Conservation (phyloP, 1,140 invertebrate species). For the Anoplophora glabripennis region DNA sequence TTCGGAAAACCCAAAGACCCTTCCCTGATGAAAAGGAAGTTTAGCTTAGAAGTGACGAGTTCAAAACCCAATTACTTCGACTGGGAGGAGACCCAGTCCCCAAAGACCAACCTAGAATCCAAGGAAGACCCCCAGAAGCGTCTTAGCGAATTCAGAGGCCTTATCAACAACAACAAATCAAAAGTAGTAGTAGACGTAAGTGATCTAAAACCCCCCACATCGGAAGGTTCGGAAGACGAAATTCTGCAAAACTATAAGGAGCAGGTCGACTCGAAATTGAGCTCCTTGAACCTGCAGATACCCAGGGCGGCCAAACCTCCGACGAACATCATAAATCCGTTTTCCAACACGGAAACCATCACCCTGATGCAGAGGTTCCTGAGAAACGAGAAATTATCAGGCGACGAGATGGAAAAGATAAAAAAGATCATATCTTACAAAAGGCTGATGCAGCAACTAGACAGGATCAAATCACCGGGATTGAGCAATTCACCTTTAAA, state of each 20-base stretch:
- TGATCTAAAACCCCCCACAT: constrained; percentile 14
- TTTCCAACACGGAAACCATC: constrained; percentile 18
- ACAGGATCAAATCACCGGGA: constrained; percentile 18
- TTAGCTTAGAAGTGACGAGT: constrained; percentile 5
- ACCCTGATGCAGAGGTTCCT: constrained; percentile 36
- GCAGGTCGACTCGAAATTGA: constrained; percentile 36
- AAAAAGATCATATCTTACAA: constrained; percentile 40
- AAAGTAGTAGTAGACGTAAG: constrained; percentile 29
- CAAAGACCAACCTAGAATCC: constrained; percentile 5
- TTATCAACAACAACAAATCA: constrained; percentile 22
- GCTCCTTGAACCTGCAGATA: constrained; percentile 38
- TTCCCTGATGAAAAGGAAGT: constrained; percentile 5
- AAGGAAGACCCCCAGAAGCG: constrained; percentile 7
- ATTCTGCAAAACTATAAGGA: constrained; percentile 37
- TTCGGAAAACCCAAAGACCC: neutral
- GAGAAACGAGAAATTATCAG: constrained; percentile 31
- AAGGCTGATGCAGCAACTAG: constrained; percentile 30
- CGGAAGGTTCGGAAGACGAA: constrained; percentile 19
- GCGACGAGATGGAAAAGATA: constrained; percentile 36
- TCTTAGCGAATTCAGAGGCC: constrained; percentile 28
- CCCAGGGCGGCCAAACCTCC: constrained; percentile 16
- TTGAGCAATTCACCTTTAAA: constrained; percentile 1
- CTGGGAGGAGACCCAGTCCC: constrained; percentile 33
- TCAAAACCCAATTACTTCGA: constrained; percentile 23
- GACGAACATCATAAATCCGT: neutral